These are phyloP conservation scores for Oxytorus armatus DNA, from an alignment of 2,888 invertebrate genomes.

Conservation along the genomic window DNA sequence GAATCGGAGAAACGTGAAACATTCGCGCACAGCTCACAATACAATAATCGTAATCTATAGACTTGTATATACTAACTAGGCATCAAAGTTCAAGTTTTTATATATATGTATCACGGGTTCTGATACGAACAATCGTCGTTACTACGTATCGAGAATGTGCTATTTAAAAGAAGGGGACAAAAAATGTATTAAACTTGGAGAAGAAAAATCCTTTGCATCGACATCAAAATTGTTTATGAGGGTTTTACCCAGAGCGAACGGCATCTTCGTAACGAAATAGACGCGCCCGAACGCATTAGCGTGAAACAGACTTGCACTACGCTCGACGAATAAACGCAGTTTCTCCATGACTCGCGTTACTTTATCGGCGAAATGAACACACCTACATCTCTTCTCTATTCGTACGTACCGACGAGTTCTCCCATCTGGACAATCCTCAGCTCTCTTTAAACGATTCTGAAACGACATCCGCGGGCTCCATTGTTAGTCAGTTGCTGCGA, in stretches of 20 bases:
- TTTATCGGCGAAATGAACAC: conserved; percentile 10
- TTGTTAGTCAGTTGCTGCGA: conserved; percentile 75
- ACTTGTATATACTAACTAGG: not conserved
- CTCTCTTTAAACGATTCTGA: conserved; percentile 64
- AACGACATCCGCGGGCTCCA: conserved; percentile 69
- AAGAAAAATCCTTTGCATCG: conserved; percentile 4
- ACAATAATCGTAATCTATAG: not conserved
- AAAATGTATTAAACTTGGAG: conserved; percentile 33
- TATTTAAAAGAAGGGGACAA: not conserved
- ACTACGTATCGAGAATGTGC: conserved; percentile 3
- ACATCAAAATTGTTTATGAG: too few relatives aligned
- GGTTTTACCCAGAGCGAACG: too few relatives aligned
- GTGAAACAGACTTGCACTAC: conserved; percentile 17
- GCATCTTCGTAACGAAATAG: conserved; percentile 23
- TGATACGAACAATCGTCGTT: conserved; percentile 36
- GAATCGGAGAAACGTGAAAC: not conserved
- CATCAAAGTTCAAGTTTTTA: conserved; percentile 62
- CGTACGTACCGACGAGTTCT: conserved; percentile 39
- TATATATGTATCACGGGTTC: conserved; percentile 42
- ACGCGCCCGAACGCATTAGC: conserved; percentile 10
- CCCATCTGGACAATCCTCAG: conserved; percentile 60
- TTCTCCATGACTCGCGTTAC: conserved; percentile 4
- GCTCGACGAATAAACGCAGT: not conserved
- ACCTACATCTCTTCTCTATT: conserved; percentile 40
- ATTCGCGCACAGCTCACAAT: not conserved